A percentile compares a stretch with the other conserved stretches of the same genome.
Conservation (phyloP, 2,797 vertebrate genomes). For the Bufotes viridis region DNA sequence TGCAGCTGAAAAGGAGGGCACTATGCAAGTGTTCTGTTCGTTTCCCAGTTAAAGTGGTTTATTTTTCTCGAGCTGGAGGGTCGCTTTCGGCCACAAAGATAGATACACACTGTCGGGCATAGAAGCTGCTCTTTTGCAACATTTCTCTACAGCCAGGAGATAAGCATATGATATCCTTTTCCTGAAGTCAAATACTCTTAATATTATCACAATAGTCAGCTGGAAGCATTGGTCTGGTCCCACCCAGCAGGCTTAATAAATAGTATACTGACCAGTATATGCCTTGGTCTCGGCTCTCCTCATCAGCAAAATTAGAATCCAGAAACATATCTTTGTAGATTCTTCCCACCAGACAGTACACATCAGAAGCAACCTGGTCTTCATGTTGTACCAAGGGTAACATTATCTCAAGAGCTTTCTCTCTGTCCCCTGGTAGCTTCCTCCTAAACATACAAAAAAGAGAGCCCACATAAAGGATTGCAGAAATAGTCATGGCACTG, state of each 20-base stretch:
- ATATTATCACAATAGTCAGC: background rate
- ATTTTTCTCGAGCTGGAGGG: too few species aligned
- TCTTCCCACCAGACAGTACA: conserved; percentile 95
- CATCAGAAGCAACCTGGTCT: conserved; percentile 93
- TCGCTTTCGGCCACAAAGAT: too few species aligned
- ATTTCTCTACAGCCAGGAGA: background rate
- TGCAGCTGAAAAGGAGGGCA: too few species aligned
- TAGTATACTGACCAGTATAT: conserved; percentile 84
- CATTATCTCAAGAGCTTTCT: conserved; percentile 95
- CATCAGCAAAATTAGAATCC: conserved; percentile 91
- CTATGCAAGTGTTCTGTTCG: too few species aligned
- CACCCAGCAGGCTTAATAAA: background rate
- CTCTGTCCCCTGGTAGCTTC: conserved; percentile 89
- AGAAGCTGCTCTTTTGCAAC: background rate
- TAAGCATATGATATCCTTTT: background rate
- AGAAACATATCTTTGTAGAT: conserved; percentile 98
- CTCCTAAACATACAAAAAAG: conserved; percentile 75
- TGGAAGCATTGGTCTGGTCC: background rate
- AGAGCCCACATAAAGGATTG: background rate
- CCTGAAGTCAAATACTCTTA: background rate
- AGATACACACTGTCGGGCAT: background rate
- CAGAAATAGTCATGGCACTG: background rate
- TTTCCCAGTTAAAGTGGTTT: too few species aligned
- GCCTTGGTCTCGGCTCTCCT: conserved; percentile 87
- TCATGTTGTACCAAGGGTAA: conserved; percentile 89